Evolutionary conservation across 2,797 vertebrate genomes (phyloP), one percentile per base, ranked within the genome.

Genomic region (Calcarius lapponicus): DNA sequence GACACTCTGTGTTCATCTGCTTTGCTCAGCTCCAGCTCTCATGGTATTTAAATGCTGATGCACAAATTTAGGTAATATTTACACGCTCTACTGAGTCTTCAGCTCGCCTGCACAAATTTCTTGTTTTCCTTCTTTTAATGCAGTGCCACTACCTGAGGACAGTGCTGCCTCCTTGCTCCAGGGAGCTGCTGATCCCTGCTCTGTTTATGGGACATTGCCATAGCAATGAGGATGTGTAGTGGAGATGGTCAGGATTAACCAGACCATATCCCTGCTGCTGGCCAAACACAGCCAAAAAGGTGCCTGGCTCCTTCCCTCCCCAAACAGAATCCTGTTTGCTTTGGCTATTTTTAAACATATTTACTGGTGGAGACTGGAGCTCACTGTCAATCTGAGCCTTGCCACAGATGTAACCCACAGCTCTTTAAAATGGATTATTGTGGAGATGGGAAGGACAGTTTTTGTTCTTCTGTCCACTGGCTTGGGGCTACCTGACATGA

Each of bases 1-100:
- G 71, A 48, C 56, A 28, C 20, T 15, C 28, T 24, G 18, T n/a
- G 43, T 79, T 92, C 80, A n/a, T 72, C 54, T 4, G 12, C 74
- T 88, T 85, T 72, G 56, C 21, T 24, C 25, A 66, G 67, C 36
- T 82, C 26, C 64, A 42, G 76, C 51, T 85, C 73, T 79, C 5
- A 8, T 85, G 64, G 36, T 71, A 76, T 95, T 93, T 94, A 65
- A 94, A 69, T 95, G 74, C 86, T 87, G 91, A 88, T 84, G 70
- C 90, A 78, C 80, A 82, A 85, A 88, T 90, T 80, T 94, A 85
- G 88, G 65, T 92, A 95, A 85, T 83, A 85, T 89, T 95, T 86
- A 45, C 72, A 88, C 4, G 85, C 80, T 92, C 70, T 32, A 89
- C 50, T 64, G 90, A 86, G 40, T 48, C 81, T 90, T 93, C 78